phyloP scores from a whole-genome alignment of 2,797 vertebrate genomes.

The Erethizon dorsatum region DNA sequence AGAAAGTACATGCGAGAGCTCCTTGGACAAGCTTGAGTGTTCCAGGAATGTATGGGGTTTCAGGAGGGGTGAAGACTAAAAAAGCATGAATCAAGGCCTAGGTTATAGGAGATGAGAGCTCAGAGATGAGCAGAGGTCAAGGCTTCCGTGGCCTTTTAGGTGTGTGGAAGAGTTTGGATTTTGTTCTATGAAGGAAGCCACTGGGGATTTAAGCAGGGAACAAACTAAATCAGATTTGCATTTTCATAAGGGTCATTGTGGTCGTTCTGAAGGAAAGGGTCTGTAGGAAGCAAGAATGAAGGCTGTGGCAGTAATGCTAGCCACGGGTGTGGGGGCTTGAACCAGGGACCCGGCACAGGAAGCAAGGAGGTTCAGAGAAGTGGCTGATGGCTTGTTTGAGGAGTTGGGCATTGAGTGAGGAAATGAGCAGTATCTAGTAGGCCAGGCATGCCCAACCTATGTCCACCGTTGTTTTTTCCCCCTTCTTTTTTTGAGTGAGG shows the following conservation, averaged over 20 bases:
- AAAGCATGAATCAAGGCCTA: not conserved
- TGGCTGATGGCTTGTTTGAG: not conserved
- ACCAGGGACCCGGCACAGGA: not conserved
- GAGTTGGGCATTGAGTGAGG: not conserved
- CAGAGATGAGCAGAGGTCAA: not conserved
- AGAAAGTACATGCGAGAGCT: not conserved
- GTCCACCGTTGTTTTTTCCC: not conserved
- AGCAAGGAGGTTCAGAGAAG: not conserved
- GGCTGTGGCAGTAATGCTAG: not conserved
- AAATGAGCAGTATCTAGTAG: not conserved
- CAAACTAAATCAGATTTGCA: not conserved
- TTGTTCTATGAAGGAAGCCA: constrained; percentile 7
- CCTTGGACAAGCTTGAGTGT: not conserved
- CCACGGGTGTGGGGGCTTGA: not conserved
- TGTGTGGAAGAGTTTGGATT: not conserved
- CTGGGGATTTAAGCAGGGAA: constrained; percentile 11
- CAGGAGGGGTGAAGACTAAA: not conserved
- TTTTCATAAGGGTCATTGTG: constrained; percentile 8
- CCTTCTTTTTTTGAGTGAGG: not conserved
- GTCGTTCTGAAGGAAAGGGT: constrained; percentile 6
- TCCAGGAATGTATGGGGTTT: not conserved
- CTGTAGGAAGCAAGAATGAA: not conserved
- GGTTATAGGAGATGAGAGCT: not conserved
- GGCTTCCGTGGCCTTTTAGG: not conserved
- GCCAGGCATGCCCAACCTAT: not conserved